Conservation (phyloP, 2,888 invertebrate species). For the Nebria salina region DNA sequence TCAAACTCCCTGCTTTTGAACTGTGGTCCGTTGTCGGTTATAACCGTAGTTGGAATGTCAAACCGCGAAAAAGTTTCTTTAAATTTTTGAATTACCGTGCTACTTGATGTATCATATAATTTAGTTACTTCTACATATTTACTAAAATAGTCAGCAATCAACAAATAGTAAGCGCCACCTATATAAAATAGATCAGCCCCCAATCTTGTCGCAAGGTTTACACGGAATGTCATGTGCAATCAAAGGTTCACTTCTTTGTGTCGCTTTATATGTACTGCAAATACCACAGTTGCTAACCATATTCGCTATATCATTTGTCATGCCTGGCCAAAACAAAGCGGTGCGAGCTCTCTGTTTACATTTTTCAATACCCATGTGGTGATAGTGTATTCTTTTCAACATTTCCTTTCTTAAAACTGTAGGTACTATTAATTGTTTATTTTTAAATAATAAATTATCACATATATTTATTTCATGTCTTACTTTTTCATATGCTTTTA, state of each 20-base stretch:
- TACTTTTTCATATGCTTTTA: constrained; percentile 27
- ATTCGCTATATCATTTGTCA: background rate
- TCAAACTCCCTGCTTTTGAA: constrained; percentile 46
- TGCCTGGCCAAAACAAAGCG: constrained; percentile 35
- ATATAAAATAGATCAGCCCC: background rate
- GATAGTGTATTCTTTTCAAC: no score
- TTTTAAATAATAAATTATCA: no score
- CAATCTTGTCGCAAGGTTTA: background rate
- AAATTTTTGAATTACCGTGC: constrained; percentile 37
- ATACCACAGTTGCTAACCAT: constrained; percentile 42
- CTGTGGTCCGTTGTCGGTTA: constrained; percentile 50
- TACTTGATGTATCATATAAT: constrained; percentile 32
- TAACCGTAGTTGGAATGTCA: constrained; percentile 48
- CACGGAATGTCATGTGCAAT: constrained; percentile 30
- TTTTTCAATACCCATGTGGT: constrained; percentile 9
- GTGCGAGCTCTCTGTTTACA: constrained; percentile 42
- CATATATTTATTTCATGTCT: no score
- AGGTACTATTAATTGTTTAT: no score
- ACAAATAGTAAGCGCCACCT: constrained; percentile 3
- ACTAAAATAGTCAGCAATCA: constrained; percentile 36
- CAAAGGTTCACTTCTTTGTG: constrained; percentile 46
- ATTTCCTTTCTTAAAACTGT: no score
- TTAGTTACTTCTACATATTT: constrained; percentile 30
- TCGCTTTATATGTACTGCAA: constrained; percentile 47
- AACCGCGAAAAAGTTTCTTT: constrained; percentile 48